These are phyloP conservation scores for Tragelaphus strepsiceros DNA, from an alignment of 2,113 vertebrate species.

Conservation along the genomic window DNA sequence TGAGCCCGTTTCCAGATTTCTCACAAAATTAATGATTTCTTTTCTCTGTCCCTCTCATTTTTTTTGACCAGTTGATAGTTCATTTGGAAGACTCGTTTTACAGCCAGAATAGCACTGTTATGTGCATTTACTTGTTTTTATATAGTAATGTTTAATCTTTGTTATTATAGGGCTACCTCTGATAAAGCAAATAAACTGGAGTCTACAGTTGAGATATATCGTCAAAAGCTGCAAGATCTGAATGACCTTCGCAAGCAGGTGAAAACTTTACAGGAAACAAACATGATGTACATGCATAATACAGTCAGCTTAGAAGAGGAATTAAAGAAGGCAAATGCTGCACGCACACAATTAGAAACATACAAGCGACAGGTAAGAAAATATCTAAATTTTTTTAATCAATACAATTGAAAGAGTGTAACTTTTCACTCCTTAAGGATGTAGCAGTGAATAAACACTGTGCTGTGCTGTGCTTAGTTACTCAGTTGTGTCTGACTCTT, in stretches of 20 bases:
- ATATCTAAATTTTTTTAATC: not conserved
- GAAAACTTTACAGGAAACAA: constrained; percentile 95
- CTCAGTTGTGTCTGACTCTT: not conserved
- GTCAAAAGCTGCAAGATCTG: constrained; percentile 95
- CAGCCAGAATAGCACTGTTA: not conserved
- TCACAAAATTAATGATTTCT: not conserved
- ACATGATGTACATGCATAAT: constrained; percentile 97
- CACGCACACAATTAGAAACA: constrained; percentile 92
- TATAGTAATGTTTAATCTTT: not conserved
- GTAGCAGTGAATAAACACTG: not conserved
- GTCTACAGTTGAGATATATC: constrained; percentile 92
- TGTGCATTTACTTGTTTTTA: not conserved
- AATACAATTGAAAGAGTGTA: not conserved
- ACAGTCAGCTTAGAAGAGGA: constrained; percentile 96
- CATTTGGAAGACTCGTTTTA: not conserved
- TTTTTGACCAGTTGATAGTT: not conserved
- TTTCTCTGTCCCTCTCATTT: not conserved
- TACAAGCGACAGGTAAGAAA: constrained; percentile 92
- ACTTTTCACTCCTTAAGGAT: not conserved
- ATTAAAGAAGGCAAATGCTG: constrained; percentile 94
- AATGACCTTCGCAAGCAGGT: constrained; percentile 94
- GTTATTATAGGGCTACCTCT: constrained; percentile 78
- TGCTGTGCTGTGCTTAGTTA: not conserved
- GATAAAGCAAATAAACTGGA: constrained; percentile 95
- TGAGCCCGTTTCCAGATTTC: not conserved